Evolutionary conservation across 2,888 invertebrate species (phyloP).

Genomic region (Cephus pygmeus): DNA sequence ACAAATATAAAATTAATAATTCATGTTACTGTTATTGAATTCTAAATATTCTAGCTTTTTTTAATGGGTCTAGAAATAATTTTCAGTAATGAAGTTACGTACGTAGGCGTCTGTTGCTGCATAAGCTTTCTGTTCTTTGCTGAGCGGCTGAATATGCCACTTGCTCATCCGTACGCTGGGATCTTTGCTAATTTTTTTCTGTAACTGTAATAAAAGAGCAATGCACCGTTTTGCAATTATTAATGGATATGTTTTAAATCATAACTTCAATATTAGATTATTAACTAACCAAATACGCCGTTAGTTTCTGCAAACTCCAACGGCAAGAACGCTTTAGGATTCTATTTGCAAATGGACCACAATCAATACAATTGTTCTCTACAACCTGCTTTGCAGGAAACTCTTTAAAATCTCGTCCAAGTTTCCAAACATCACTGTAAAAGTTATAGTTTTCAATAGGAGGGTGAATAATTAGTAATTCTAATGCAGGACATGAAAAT

Average conservation of each 20-base stretch:
- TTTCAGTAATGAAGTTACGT: constrained; percentile 44
- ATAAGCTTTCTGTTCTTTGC: constrained; percentile 69
- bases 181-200: constrained; percentile 69
- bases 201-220: constrained; percentile 61
- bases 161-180: constrained; percentile 71
- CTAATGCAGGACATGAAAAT: constrained; percentile 6
- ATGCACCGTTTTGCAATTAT: not conserved
- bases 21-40: not conserved
- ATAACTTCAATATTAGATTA: not conserved
- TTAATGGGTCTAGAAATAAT: not conserved
- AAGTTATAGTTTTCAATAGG: constrained; percentile 17
- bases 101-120: constrained; percentile 77
- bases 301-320: constrained; percentile 73
- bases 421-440: constrained; percentile 73
- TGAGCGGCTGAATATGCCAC: constrained; percentile 72
- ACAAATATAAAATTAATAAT: constrained; percentile 16
- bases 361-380: constrained; percentile 71
- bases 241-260: constrained; percentile 1
- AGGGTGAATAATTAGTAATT: not conserved
- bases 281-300: constrained; percentile 68
- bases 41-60: constrained; percentile 2
- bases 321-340: constrained; percentile 67
- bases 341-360: constrained; percentile 70
- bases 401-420: constrained; percentile 72
- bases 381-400: constrained; percentile 69